Evolutionary conservation across 1,140 invertebrate species (phyloP).

Genomic region (Polyergus mexicanus): DNA sequence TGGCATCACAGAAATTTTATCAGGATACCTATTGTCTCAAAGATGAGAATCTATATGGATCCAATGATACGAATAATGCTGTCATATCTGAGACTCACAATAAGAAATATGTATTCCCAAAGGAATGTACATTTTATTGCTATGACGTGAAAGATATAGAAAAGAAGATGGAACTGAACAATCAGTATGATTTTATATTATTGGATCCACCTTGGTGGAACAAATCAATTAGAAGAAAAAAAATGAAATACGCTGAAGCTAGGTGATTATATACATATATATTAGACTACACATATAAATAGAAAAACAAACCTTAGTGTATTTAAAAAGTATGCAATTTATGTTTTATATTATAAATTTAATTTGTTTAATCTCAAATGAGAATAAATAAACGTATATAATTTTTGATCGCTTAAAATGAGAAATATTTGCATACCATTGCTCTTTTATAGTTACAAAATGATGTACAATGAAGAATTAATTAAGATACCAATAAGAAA

Average conservation of each 20-base stretch:
- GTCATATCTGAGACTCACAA: conserved; percentile 76
- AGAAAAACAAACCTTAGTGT: conserved; percentile 48
- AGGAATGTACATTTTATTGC: conserved; percentile 85
- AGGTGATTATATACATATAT: conserved; percentile 71
- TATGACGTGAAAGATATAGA: conserved; percentile 84
- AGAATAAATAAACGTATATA: conserved; percentile 58
- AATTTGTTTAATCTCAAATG: conserved; percentile 68
- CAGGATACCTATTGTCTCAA: conserved; percentile 62
- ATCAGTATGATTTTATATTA: conserved; percentile 92
- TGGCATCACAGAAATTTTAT: conserved; percentile 80
- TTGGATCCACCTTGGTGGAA: conserved; percentile 98
- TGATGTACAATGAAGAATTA: conserved; percentile 92
- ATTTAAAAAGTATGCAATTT: conserved; percentile 75
- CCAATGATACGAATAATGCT: conserved; percentile 76
- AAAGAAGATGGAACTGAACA: conserved; percentile 76
- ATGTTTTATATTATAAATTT: conserved; percentile 71
- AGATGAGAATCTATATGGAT: conserved; percentile 79
- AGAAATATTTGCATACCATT: conserved; percentile 41
- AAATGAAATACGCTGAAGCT: conserved; percentile 88
- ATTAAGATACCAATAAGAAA: conserved; percentile 89
- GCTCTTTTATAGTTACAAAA: conserved; percentile 89
- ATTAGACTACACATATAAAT: conserved; percentile 47
- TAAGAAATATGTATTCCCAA: conserved; percentile 84
- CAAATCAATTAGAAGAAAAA: conserved; percentile 95
- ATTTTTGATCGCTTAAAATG: conserved; percentile 25